These are phyloP conservation scores for Chrysocyon brachyurus DNA, from an alignment of 2,797 vertebrate genomes.

Conservation along the genomic window DNA sequence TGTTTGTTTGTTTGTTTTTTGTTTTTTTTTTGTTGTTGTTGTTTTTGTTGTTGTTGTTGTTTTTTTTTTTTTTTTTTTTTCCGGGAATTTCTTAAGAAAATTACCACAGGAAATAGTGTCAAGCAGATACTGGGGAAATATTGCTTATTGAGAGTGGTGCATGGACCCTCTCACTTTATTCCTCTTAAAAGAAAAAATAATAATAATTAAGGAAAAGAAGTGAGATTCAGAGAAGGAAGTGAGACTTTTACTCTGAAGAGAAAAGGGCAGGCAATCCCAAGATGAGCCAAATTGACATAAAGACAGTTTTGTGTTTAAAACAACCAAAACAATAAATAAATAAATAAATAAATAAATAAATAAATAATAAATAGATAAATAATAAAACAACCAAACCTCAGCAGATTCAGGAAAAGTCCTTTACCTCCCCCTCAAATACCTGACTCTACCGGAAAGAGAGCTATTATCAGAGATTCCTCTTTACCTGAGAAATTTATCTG, in stretches of 20 bases:
- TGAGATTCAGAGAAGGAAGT: not conserved
- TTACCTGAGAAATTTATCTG: not conserved
- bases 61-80: not conserved
- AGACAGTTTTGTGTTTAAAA: not conserved
- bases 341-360: no score
- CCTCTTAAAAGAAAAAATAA: not conserved
- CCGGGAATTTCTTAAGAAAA: not conserved
- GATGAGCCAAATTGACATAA: not conserved
- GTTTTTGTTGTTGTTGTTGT: not conserved
- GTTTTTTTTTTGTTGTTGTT: not conserved
- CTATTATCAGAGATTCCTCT: not conserved
- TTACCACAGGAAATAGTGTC: not conserved
- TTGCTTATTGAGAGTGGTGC: accelerated
- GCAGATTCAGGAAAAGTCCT: not conserved
- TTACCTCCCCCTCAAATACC: not conserved
- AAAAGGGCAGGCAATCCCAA: not conserved
- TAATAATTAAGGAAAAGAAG: not conserved
- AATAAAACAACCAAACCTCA: not conserved
- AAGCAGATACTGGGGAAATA: not conserved
- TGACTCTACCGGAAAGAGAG: not conserved
- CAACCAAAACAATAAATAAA: not conserved
- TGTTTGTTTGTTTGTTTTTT: no score
- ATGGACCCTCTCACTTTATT: not conserved
- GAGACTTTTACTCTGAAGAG: not conserved
- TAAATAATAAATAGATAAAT: no score